Evolutionary conservation across 92 coral and sea anemone species (phyloP).

Genomic region (Bergia puertoricense): DNA sequence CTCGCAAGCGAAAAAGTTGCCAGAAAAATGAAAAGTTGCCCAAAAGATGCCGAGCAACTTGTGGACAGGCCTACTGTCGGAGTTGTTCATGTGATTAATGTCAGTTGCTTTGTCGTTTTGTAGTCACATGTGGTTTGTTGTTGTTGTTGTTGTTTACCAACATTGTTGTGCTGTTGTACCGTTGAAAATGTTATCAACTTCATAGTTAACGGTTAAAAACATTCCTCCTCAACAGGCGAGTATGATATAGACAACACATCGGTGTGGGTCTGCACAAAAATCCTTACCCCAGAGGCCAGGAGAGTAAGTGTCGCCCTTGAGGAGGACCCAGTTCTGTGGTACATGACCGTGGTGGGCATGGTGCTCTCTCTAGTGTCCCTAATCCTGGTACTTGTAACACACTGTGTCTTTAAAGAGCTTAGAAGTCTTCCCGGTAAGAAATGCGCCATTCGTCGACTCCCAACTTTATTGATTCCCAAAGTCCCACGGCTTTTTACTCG

Average conservation of each 20-base stretch:
- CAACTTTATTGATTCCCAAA: no score
- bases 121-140: neutral
- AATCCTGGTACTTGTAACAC: conserved; percentile 31
- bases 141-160: neutral
- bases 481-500: no score
- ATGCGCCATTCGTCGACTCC: neutral
- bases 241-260: conserved; percentile 35
- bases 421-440: conserved; percentile 44
- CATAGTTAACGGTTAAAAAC: neutral
- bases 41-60: no score
- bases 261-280: conserved; percentile 17
- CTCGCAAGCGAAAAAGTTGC: no score
- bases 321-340: conserved; percentile 21
- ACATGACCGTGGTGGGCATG: conserved; percentile 27
- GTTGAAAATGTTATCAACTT: neutral
- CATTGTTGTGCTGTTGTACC: neutral
- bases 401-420: conserved; percentile 40
- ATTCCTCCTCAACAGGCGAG: conserved; percentile 12
- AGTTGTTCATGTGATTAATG: neutral
- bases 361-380: conserved; percentile 33
- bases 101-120: neutral
- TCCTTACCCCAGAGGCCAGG: neutral
- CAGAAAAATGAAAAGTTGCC: no score
- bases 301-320: neutral
- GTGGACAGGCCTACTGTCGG: neutral